Conservation (phyloP, 2,113 vertebrate species). For the Octodon degus region DNA sequence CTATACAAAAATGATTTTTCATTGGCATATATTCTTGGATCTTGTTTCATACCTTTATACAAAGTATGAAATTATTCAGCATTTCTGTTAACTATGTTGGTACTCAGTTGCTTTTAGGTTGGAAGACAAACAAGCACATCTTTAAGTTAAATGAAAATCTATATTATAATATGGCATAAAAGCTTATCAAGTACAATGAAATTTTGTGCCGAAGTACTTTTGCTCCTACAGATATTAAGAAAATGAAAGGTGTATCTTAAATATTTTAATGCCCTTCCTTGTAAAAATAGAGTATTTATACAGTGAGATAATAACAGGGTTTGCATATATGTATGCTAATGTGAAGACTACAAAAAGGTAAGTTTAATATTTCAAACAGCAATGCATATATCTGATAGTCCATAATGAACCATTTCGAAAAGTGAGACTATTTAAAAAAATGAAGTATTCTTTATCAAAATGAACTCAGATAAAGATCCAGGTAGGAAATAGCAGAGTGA, state of each 20-base stretch:
- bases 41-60: not conserved
- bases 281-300: not conserved
- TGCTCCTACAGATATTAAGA: not conserved
- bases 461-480: not conserved
- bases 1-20: not conserved
- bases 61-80: not conserved
- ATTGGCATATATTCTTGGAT: not conserved
- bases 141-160: not conserved
- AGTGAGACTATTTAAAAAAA: not conserved
- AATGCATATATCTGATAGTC: not conserved
- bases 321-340: not conserved
- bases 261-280: not conserved
- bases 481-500: not conserved
- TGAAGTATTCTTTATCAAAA: not conserved
- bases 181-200: not conserved
- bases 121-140: not conserved
- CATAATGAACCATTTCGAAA: not conserved
- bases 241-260: not conserved
- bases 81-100: constrained; percentile 22
- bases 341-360: not conserved
- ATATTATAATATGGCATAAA: not conserved
- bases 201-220: constrained; percentile 36
- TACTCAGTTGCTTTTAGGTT: not conserved
- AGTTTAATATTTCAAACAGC: not conserved
- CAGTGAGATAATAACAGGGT: not conserved